phyloP scores from a whole-genome alignment of 1,140 invertebrate species.

The Pseudachorutes palmiensis region DNA sequence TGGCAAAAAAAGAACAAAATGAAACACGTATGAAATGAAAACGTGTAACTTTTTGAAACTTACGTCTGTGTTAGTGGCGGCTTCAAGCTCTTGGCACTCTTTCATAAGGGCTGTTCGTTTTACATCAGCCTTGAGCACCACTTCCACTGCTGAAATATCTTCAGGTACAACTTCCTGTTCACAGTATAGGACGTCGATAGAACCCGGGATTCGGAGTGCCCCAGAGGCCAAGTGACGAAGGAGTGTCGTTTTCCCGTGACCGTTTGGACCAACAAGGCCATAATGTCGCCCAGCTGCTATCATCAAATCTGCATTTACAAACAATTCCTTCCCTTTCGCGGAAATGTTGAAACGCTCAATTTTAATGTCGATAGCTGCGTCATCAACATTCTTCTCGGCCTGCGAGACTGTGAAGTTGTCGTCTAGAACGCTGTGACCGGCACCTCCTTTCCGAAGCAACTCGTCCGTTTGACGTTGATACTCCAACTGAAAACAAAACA shows the following conservation, averaged over 20 bases:
- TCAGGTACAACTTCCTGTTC: conserved; percentile 98
- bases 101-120: conserved; percentile 72
- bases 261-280: conserved; percentile 96
- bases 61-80: conserved; percentile 42
- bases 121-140: conserved; percentile 84
- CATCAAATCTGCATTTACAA: conserved; percentile 89
- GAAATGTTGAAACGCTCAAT: conserved; percentile 97
- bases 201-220: conserved; percentile 84
- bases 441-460: conserved; percentile 75
- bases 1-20: neutral
- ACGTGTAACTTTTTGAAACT: neutral
- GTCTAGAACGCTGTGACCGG: conserved; percentile 77
- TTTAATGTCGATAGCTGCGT: conserved; percentile 96
- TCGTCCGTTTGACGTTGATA: conserved; percentile 86
- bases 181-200: conserved; percentile 95
- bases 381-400: conserved; percentile 75
- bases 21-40: neutral
- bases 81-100: conserved; percentile 74
- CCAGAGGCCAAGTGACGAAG: conserved; percentile 83
- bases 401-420: conserved; percentile 95
- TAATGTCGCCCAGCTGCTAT: conserved; percentile 92
- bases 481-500: conserved; percentile 56
- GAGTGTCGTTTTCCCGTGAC: conserved; percentile 99
- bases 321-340: conserved; percentile 94
- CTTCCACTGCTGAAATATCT: conserved; percentile 80